Evolutionary conservation across 1,140 invertebrate species (phyloP), one percentile per base, ranked within the genome.

Genomic region (Bombus sylvicola): DNA sequence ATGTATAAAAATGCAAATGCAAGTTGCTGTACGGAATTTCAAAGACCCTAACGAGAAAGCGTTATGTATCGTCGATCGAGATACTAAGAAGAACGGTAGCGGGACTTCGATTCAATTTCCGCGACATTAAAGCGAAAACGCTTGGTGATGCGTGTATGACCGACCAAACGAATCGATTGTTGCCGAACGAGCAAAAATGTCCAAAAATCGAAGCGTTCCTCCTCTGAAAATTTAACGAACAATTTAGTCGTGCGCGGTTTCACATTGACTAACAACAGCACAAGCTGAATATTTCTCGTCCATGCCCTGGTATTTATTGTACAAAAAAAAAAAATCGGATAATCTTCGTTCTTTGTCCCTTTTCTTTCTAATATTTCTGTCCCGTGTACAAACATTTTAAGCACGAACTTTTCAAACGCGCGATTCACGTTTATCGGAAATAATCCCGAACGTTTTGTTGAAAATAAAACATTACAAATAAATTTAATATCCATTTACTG

Each of bases 1-100:
- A 85, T 83, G 5, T 53, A 53, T 53, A 53, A 22, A 89, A 88
- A 90, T 90, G 89, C 82, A 90, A 88, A 90, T 90, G 31, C 34
- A 31, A 13, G 9, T 34, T 25, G 10, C 15, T 34, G 15, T 62
- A 64, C 64, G 72, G 71, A 87, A 88, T 73, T 89, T 84, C 87
- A 81, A 72, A 83, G 71, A 13, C 13, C 28, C 68, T 86, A 86
- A 90, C 59, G 66, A 86, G 72, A 28, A 43, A 53, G 72, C 47
- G 68, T 81, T 43, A 41, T 15, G 43, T 31, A 15, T 25, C 39
- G 5, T n/a, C 53, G 66, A 82, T 83, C 28, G 41, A 37, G 74
- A 81, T 13, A 68, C 47, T 53, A 59, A 83, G n/a, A n/a, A 62
- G 57, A 53, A n/a, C 8, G 53, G 57, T 62, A 43, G 47, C 18